Evolutionary conservation across 2,888 invertebrate species (phyloP), one percentile per base, ranked within the genome.

Genomic region (Chloroclysta siterata): DNA sequence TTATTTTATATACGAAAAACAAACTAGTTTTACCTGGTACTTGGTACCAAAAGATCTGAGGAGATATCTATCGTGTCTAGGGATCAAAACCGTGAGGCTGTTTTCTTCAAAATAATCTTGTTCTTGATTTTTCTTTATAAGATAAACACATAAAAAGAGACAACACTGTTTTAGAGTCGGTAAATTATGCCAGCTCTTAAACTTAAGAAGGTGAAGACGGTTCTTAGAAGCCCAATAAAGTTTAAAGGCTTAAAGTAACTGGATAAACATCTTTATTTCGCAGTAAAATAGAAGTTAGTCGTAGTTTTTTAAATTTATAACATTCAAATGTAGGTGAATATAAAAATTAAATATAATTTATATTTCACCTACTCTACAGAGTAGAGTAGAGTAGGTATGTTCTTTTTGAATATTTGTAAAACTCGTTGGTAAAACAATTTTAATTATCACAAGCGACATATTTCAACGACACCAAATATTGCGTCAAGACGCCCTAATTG

Each of bases 401-500:
- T n/a, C n/a, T n/a, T n/a, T n/a, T n/a, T n/a, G n/a, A 33, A 33
- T 22, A 11, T 39, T 39, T 39, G 36, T 39, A 39, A 11, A 39
- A 39, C 11, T 39, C 11, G 10, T 11, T 39, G 36, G 11, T 11
- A 8, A 11, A 39, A 39, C 8, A 39, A 39, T 3, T 8, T 2
- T 11, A 39, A 11, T 39, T 39, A 39, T 39, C 36, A 39, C 10
- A 39, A 39, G 36, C 36, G 11, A 39, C 36, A 33, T 29, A 29
- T 42, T 58, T 39, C 22, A n/a, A 39, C 46, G 36, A 44, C 36
- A 52, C 33, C 36, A n/a, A 44, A 59, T 46, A 36, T 46, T 53
- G 14, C 28, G 36, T 28, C 28, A 39, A 17, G 22, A 54, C 28
- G 36, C 47, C 74, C 70, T 83, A 82, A 84, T 82, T 81, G 77